These are phyloP conservation scores for Pedetes capensis DNA, from an alignment of 2,113 vertebrate genomes.

Conservation along the genomic window DNA sequence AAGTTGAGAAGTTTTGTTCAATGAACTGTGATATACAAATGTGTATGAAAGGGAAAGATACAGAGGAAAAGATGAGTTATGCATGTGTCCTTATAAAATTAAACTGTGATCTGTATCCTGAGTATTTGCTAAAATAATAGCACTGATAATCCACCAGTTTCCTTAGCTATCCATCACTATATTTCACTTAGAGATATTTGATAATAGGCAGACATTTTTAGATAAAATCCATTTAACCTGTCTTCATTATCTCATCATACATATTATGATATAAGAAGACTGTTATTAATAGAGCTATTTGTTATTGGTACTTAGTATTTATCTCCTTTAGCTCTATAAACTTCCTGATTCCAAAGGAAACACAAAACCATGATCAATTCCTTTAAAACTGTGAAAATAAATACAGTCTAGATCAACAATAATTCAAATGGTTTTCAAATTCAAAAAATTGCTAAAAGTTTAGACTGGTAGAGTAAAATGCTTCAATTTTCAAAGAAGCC, in stretches of 20 bases:
- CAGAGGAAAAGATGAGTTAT: not conserved
- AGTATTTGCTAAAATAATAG: not conserved
- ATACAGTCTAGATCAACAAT: not conserved
- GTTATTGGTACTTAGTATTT: not conserved
- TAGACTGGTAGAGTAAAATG: not conserved
- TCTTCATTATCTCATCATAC: not conserved
- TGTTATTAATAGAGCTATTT: not conserved
- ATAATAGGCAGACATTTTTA: not conserved
- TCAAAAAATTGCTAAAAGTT: not conserved
- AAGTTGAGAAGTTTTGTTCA: not conserved
- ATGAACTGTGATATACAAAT: not conserved
- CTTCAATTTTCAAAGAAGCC: slow-evolving; percentile 3
- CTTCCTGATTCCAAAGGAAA: not conserved
- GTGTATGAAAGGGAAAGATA: not conserved
- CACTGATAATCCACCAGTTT: not conserved
- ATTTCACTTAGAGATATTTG: not conserved
- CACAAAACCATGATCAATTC: not conserved
- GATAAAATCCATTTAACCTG: not conserved
- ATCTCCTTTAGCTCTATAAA: not conserved
- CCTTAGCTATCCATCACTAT: not conserved
- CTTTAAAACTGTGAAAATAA: not conserved
- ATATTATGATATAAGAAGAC: not conserved
- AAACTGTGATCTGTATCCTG: not conserved
- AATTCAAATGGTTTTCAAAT: not conserved
- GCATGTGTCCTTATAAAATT: not conserved